Evolutionary conservation across 2,113 vertebrate genomes (phyloP).

Genomic region (Grammomys surdaster): DNA sequence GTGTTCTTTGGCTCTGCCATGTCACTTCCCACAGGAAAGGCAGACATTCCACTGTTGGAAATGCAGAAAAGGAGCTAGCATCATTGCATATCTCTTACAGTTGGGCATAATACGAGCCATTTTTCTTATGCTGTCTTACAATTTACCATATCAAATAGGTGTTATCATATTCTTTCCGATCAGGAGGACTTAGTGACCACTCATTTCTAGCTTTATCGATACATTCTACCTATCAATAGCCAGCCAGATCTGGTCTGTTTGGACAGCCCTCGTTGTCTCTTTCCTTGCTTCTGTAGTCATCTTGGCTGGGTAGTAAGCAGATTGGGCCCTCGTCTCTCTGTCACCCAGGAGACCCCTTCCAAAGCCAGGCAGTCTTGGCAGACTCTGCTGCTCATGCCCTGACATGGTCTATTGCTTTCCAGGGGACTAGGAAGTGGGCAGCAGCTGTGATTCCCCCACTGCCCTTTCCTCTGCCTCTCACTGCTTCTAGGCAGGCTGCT

Average conservation of each 20-base stretch:
- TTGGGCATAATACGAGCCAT: neutral
- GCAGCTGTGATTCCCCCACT: slow-evolving; percentile 74
- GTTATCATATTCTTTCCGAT: neutral
- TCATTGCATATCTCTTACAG: neutral
- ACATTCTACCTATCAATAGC: neutral
- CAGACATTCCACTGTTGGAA: neutral
- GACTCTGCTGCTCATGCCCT: accelerated
- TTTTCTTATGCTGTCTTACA: neutral
- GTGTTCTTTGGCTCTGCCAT: neutral
- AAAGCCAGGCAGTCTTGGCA: slow-evolving; percentile 33
- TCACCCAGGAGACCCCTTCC: neutral
- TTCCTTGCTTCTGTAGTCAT: neutral
- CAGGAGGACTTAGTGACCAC: neutral
- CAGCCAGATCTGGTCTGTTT: neutral
- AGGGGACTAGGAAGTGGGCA: slow-evolving; percentile 73
- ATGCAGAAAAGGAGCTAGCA: neutral
- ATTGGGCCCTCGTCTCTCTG: neutral
- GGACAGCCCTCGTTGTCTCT: neutral
- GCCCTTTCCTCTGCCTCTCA: slow-evolving; percentile 69
- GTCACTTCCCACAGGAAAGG: neutral
- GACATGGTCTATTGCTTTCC: slow-evolving; percentile 12
- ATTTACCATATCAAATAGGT: neutral
- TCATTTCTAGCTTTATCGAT: slow-evolving; percentile 41
- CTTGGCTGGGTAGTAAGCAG: neutral
- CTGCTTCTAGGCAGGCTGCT: slow-evolving; percentile 73